Conservation (phyloP, 2,888 invertebrate genomes). For the Brachyptera putata region DNA sequence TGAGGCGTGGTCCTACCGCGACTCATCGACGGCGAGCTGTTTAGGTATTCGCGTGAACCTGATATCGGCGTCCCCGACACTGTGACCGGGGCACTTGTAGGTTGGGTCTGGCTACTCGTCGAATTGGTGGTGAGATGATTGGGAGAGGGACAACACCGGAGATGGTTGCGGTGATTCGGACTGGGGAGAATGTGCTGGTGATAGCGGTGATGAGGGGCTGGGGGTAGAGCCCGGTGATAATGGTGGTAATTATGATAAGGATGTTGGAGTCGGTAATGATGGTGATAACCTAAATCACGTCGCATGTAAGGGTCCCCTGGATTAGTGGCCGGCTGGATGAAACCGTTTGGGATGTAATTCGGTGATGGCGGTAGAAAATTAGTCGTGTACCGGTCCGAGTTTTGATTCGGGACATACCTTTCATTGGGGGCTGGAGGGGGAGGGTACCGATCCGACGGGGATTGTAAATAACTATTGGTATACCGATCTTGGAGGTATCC, state of each 20-base stretch:
- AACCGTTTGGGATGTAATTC: constrained; percentile 39
- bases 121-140: constrained; percentile 24
- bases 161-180: constrained; percentile 45
- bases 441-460: constrained; percentile 54
- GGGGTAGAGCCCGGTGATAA: constrained; percentile 31
- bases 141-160: constrained; percentile 27
- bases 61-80: constrained; percentile 3
- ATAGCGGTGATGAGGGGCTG: constrained; percentile 30
- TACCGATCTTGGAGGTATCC: constrained; percentile 39
- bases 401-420: constrained; percentile 57
- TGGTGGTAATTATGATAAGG: constrained; percentile 38
- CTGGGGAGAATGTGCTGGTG: constrained; percentile 36
- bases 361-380: constrained; percentile 9
- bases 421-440: constrained; percentile 67
- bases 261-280: constrained; percentile 54
- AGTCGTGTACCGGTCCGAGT: neutral
- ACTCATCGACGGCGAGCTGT: constrained; percentile 28
- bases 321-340: constrained; percentile 43
- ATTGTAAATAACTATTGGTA: constrained; percentile 41
- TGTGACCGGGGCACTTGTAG: constrained; percentile 2
- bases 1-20: constrained; percentile 26
- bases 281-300: constrained; percentile 53
- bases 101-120: neutral
- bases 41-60: constrained; percentile 22
- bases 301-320: constrained; percentile 55